These are phyloP conservation scores for Chalcosyrphus nemorum DNA, from an alignment of 2,888 invertebrate genomes.

Conservation along the genomic window DNA sequence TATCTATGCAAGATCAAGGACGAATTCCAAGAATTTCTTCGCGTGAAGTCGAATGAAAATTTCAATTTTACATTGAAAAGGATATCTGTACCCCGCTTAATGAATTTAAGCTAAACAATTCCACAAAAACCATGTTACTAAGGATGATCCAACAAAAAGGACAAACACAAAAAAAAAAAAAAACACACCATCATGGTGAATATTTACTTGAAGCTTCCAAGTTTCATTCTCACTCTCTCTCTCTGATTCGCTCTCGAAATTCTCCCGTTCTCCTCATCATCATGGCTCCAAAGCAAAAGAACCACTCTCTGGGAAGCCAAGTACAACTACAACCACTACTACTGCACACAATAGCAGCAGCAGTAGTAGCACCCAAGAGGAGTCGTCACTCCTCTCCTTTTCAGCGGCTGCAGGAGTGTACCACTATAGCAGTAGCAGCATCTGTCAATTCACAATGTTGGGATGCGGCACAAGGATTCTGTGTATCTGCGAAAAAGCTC, in stretches of 20 bases:
- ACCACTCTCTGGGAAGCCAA: not conserved
- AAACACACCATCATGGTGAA: constrained; percentile 44
- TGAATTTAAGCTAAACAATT: not conserved
- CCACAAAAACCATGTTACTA: not conserved
- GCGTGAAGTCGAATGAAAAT: constrained; percentile 13
- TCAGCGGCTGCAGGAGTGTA: constrained; percentile 51
- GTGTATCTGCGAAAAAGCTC: constrained; percentile 74
- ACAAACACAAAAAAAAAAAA: not conserved
- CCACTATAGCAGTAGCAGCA: too few relatives aligned
- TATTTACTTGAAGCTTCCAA: constrained; percentile 24
- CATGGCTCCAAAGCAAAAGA: too few relatives aligned
- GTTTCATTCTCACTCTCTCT: too few relatives aligned
- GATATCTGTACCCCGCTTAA: not conserved
- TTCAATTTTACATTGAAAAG: constrained; percentile 1
- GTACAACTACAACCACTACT: constrained; percentile 13
- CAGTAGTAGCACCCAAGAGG: constrained; percentile 41
- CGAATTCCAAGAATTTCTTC: constrained; percentile 42
- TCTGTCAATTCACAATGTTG: constrained; percentile 54
- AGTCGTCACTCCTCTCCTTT: constrained; percentile 12
- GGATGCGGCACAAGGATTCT: constrained; percentile 66
- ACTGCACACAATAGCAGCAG: too few relatives aligned
- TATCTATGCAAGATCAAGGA: constrained; percentile 53
- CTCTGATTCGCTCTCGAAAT: not conserved
- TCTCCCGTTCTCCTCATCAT: not conserved
- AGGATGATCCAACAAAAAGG: constrained; percentile 13